Evolutionary conservation across 2,888 invertebrate genomes (phyloP).

Genomic region (Drosophila paramelanica): DNA sequence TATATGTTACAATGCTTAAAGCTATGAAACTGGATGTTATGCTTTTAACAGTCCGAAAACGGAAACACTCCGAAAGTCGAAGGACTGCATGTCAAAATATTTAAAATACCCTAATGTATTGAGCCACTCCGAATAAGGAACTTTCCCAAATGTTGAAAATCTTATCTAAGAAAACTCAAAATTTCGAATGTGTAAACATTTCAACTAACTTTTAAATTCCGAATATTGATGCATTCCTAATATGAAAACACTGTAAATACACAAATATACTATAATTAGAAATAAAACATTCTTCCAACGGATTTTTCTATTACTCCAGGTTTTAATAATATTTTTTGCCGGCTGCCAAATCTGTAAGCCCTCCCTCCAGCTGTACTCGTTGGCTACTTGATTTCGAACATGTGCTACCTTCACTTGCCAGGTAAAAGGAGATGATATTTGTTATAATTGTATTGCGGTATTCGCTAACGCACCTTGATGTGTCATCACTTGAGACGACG

Average conservation of each 20-base stretch:
- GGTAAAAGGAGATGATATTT: slow-evolving; percentile 17
- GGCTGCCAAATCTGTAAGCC: neutral
- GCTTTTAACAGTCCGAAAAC: neutral
- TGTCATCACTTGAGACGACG: slow-evolving; percentile 68
- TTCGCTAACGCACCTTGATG: slow-evolving; percentile 63
- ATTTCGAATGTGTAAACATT: neutral
- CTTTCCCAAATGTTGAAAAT: too few species aligned
- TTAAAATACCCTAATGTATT: too few species aligned
- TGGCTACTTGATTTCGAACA: slow-evolving; percentile 11
- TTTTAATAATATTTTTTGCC: neutral
- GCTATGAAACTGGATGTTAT: slow-evolving; percentile 10
- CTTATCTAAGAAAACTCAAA: neutral
- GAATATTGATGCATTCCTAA: neutral
- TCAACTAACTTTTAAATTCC: neutral
- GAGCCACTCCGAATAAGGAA: too few species aligned
- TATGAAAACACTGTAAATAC: neutral
- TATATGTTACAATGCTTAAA: slow-evolving; percentile 2
- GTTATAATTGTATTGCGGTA: neutral
- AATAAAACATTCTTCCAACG: too few species aligned
- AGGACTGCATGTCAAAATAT: too few species aligned
- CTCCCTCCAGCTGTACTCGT: neutral
- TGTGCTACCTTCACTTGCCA: slow-evolving; percentile 10
- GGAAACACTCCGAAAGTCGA: neutral
- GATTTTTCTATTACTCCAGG: too few species aligned
- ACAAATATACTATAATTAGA: neutral